Conservation (phyloP, 2,113 vertebrate genomes). For the Barnardius zonarius region DNA sequence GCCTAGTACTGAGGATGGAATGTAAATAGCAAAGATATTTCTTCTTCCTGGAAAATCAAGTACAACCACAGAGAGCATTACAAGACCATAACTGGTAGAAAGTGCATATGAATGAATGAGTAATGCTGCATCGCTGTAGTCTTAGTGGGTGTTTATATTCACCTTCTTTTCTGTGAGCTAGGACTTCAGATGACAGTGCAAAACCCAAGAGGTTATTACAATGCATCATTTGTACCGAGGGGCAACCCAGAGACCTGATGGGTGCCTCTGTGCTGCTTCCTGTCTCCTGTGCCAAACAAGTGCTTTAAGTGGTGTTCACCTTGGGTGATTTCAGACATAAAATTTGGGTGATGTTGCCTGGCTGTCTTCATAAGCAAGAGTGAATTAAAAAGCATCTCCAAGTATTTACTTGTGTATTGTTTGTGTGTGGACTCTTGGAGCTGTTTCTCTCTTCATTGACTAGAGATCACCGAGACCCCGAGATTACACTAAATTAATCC, state of each 20-base stretch:
- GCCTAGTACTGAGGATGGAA: neutral
- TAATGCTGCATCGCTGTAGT: neutral
- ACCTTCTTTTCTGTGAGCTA: neutral
- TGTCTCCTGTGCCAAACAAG: neutral
- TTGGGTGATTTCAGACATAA: neutral
- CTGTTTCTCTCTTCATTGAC: neutral
- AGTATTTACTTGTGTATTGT: neutral
- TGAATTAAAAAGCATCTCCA: neutral
- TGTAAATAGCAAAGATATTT: neutral
- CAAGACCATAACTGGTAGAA: neutral
- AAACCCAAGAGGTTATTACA: neutral
- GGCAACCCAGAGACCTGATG: rapidly evolving
- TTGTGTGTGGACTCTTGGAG: neutral
- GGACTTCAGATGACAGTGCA: neutral
- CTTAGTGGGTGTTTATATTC: neutral
- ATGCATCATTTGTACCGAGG: rapidly evolving
- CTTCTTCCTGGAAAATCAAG: neutral
- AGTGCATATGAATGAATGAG: neutral
- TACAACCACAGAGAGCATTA: neutral
- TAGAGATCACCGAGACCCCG: neutral
- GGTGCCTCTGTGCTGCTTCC: rapidly evolving
- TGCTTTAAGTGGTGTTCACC: neutral
- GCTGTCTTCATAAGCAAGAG: neutral
- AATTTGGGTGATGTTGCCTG: neutral
- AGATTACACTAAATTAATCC: neutral